phyloP scores from a whole-genome alignment of 2,888 invertebrate genomes.

The Nomada fucata region DNA sequence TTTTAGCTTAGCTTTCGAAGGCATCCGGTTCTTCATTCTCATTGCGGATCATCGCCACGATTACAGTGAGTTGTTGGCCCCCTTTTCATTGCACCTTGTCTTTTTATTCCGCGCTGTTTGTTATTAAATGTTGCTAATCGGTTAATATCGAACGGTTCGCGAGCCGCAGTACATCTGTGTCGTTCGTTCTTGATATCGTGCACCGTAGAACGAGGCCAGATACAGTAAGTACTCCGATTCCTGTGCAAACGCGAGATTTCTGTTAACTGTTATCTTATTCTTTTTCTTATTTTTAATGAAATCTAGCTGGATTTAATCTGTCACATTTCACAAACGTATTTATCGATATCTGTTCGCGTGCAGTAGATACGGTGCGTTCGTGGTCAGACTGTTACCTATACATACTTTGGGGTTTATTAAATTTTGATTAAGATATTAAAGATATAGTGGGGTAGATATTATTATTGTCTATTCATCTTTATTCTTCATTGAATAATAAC shows the following conservation, averaged over 20 bases:
- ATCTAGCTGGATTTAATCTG: neutral
- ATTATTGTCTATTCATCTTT: neutral
- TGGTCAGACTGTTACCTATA: conserved; percentile 6
- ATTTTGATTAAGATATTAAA: neutral
- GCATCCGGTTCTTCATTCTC: conserved; percentile 83
- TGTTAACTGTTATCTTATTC: neutral
- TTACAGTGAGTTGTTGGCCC: conserved; percentile 75
- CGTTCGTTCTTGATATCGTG: conserved; percentile 12
- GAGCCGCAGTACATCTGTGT: neutral
- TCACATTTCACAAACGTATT: no score
- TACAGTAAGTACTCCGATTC: conserved; percentile 35
- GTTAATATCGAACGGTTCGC: conserved; percentile 8
- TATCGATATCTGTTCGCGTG: neutral
- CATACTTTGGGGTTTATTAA: neutral
- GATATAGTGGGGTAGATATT: neutral
- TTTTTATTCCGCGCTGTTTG: conserved; percentile 18
- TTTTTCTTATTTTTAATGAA: neutral
- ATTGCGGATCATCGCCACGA: conserved; percentile 75
- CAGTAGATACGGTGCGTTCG: conserved; percentile 18
- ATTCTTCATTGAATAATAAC: neutral
- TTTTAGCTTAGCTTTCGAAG: conserved; percentile 82
- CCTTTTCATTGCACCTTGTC: conserved; percentile 48
- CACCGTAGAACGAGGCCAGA: conserved; percentile 9
- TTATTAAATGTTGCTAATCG: conserved; percentile 42
- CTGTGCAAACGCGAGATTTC: neutral